Evolutionary conservation across 2,888 invertebrate genomes (phyloP).

Genomic region (Sicus ferrugineus): DNA sequence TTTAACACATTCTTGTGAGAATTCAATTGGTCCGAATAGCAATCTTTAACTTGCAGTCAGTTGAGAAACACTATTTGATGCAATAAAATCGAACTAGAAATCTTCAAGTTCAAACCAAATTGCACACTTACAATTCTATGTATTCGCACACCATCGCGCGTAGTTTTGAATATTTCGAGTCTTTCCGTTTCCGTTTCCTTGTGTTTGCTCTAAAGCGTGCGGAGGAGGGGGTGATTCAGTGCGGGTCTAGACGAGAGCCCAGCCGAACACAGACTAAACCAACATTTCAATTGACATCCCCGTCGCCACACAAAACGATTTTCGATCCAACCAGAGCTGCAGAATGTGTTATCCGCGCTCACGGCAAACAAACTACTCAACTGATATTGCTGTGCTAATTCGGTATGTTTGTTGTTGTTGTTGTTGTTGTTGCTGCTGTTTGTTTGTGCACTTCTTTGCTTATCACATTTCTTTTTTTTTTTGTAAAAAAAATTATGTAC

Average conservation of each 20-base stretch:
- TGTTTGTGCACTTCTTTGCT: background rate
- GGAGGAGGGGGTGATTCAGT: background rate
- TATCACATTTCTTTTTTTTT: too few relatives aligned
- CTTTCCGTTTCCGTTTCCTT: constrained; percentile 3
- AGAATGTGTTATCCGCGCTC: constrained; percentile 30
- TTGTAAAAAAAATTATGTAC: background rate
- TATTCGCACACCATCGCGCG: constrained; percentile 25
- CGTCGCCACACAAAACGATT: constrained; percentile 18
- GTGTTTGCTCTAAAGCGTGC: background rate
- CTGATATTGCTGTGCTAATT: constrained; percentile 24
- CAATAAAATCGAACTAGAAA: too few relatives aligned
- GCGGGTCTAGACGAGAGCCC: constrained; percentile 46
- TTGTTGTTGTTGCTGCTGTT: constrained; percentile 2
- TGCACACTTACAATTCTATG: constrained; percentile 25
- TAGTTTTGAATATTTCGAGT: background rate
- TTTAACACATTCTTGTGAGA: too few relatives aligned
- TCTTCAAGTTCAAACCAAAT: too few relatives aligned
- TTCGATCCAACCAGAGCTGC: background rate
- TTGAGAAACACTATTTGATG: too few relatives aligned
- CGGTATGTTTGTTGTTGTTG: background rate
- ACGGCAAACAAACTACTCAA: constrained; percentile 18
- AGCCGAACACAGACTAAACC: constrained; percentile 53
- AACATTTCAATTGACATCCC: constrained; percentile 33
- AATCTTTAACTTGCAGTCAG: too few relatives aligned
- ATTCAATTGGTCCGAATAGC: too few relatives aligned